Evolutionary conservation across 2,888 invertebrate species (phyloP).

Genomic region (Piscicola geometra): DNA sequence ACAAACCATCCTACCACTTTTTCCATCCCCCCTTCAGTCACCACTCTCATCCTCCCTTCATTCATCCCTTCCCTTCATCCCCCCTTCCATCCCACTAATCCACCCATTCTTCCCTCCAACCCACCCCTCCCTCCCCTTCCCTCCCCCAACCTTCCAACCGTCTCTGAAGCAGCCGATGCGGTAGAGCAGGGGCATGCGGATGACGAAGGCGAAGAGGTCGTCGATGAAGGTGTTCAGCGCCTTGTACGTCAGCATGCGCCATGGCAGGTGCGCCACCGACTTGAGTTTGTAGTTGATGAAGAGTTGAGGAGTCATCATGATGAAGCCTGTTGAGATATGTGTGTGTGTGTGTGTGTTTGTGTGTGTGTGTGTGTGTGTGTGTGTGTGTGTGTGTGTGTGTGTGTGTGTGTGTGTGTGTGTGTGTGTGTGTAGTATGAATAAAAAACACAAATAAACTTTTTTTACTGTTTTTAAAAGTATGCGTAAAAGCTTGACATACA

Average conservation of each 20-base stretch:
- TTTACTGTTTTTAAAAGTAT: background rate
- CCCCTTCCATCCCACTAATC: no score
- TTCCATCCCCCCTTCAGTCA: no score
- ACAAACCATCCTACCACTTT: no score
- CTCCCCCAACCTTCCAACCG: no score
- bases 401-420: background rate
- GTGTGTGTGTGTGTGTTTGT: no score
- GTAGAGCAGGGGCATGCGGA: conserved; percentile 99
- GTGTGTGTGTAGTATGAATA: no score
- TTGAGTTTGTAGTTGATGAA: conserved; percentile 99
- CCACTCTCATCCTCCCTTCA: no score
- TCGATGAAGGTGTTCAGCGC: conserved; percentile 98
- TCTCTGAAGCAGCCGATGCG: conserved; percentile 95
- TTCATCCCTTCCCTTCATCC: no score
- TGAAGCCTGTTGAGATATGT: conserved; percentile 68
- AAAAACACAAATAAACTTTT: no score
- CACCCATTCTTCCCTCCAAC: no score
- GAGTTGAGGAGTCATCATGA: conserved; percentile 99
- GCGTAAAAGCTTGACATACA: background rate
- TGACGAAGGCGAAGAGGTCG: conserved; percentile 99
- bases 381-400: background rate
- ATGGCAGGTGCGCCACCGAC: conserved; percentile 96
- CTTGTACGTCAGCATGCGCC: conserved; percentile 99
- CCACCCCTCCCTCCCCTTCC: no score
- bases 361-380: background rate